Evolutionary conservation across 2,113 vertebrate species (phyloP).

Genomic region (Isurus oxyrinchus): DNA sequence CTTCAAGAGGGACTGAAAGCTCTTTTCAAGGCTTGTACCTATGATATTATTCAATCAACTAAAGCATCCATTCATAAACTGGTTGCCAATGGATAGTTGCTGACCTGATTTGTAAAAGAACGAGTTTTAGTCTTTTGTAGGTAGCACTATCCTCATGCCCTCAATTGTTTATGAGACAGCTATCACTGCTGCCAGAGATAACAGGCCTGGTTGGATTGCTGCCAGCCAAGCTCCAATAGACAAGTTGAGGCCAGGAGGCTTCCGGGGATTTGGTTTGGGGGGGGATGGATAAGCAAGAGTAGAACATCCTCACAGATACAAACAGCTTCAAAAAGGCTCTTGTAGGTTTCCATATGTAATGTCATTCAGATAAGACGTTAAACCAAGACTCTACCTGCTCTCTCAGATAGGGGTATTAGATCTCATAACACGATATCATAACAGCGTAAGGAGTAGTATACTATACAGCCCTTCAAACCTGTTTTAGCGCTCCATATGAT

Average conservation of each 20-base stretch:
- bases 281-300: neutral
- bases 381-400: neutral
- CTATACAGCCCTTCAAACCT: too few relatives aligned
- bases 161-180: neutral
- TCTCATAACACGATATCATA: neutral
- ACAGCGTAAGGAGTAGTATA: too few relatives aligned
- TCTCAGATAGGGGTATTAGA: neutral
- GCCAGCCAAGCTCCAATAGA: neutral
- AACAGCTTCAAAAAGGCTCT: neutral
- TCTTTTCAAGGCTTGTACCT: neutral
- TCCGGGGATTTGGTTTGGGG: too few relatives aligned
- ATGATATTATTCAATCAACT: neutral
- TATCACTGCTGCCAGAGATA: neutral
- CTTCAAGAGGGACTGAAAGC: neutral
- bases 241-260: neutral
- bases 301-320: neutral
- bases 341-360: neutral
- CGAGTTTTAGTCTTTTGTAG: neutral
- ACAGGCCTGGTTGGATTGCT: neutral
- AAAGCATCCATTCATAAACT: neutral
- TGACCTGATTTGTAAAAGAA: neutral
- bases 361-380: neutral
- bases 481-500: too few relatives aligned
- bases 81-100: neutral
- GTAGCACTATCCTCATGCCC: neutral